Evolutionary conservation across 2,797 vertebrate species (phyloP), one percentile per base, ranked within the genome.

Genomic region (Pyrrhura leucotis): DNA sequence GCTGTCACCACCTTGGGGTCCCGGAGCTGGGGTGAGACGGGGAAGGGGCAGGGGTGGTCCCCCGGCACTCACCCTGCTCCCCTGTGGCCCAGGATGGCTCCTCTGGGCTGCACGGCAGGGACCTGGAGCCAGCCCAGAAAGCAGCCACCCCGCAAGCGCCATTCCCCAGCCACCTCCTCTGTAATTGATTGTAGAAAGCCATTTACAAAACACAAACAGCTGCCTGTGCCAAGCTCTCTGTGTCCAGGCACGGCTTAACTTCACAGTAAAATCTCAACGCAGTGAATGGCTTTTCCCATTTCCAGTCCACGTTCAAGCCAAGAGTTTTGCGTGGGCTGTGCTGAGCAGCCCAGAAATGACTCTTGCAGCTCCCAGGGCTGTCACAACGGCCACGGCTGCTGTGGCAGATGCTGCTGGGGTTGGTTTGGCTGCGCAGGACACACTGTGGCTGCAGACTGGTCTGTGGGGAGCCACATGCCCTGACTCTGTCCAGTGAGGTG

Each of bases 141-240:
- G 58, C 14, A 79, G 67, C 35, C 44, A 53, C 33, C 28, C 42
- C 0, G 0, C 13, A 29, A 73, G 71, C 35, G 14, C 48, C 12
- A 7, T 39, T 44, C 63, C 28, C 47, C 45, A 61, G 71, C 37
- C 86, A 59, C 53, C 31, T 51, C 72, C 78, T 54, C 77, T 94
- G 74, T 89, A 94, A 92, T 74, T 95, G 89, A 79, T 79, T 73
- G 81, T 85, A 77, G 91, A 89, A 95, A 92, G 72, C 91, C 89
- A 91, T 93, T 95, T 88, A 66, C 65, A 75, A 88, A 91, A 86
- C 42, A 83, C 53, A 62, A 74, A 84, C 26, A 39, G 72, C 79
- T 65, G 82, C 91, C 85, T 39, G 12, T 75, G 88, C 88, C 85
- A 89, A 86, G 73, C 83, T 71, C 88, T 89, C 84, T 19, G 2